These are phyloP conservation scores for Drosophila orosa DNA, from an alignment of 1,140 invertebrate genomes.

Conservation along the genomic window DNA sequence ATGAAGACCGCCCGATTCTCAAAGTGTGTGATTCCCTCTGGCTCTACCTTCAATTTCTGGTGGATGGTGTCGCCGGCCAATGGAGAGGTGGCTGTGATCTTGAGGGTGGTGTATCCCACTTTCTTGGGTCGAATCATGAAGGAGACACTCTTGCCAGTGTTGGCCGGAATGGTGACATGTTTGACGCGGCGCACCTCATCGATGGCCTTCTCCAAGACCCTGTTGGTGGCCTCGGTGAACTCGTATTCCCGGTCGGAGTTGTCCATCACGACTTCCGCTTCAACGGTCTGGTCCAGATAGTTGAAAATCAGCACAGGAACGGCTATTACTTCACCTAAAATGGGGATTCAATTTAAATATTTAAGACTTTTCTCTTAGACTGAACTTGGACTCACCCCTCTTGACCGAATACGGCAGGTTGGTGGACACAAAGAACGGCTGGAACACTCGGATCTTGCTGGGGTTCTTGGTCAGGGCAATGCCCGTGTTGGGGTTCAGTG, in stretches of 20 bases:
- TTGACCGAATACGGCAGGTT: conserved; percentile 93
- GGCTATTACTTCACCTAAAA: conserved; percentile 73
- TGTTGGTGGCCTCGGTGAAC: conserved; percentile 88
- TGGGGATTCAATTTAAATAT: no score
- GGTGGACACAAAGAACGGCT: conserved; percentile 94
- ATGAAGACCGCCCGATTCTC: conserved; percentile 91
- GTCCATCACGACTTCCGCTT: no score
- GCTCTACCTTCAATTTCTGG: conserved; percentile 89
- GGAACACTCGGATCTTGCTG: conserved; percentile 93
- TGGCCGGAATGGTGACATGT: conserved; percentile 87
- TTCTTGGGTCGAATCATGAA: conserved; percentile 92
- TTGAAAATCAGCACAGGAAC: conserved; percentile 79
- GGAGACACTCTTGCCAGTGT: conserved; percentile 89
- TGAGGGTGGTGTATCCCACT: conserved; percentile 90
- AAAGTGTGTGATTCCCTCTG: conserved; percentile 92
- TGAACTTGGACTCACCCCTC: conserved; percentile 86
- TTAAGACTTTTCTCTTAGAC: not conserved
- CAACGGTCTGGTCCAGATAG: conserved; percentile 87
- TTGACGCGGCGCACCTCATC: no score
- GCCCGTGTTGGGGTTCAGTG: conserved; percentile 92
- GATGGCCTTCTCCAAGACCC: conserved; percentile 85
- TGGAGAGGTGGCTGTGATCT: conserved; percentile 89
- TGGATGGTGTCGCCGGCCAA: conserved; percentile 90
- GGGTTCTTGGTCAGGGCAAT: conserved; percentile 91
- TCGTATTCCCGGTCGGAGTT: conserved; percentile 92